phyloP scores from a whole-genome alignment of 2,797 vertebrate species.

The Yasuhikotakia modesta region DNA sequence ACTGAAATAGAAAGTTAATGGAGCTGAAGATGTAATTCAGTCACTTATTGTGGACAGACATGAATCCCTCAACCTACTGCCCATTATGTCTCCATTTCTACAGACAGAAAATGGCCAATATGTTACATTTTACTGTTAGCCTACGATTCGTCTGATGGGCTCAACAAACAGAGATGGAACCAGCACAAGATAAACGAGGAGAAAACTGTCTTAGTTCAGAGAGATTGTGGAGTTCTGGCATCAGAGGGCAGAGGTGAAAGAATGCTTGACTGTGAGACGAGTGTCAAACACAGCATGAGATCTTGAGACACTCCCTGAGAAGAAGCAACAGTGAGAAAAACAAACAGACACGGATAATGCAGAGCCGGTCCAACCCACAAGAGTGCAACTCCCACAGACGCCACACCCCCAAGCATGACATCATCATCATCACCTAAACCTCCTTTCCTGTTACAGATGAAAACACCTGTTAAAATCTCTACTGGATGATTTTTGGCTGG shows the following conservation, averaged over 20 bases:
- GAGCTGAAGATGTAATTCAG: slow-evolving; percentile 55
- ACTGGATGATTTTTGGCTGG: too few species aligned
- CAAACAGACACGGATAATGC: slow-evolving; percentile 66
- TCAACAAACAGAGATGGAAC: slow-evolving; percentile 59
- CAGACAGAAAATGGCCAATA: slow-evolving; percentile 1
- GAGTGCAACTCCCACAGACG: slow-evolving; percentile 80
- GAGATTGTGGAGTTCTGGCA: slow-evolving; percentile 48
- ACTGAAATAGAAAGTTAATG: slow-evolving; percentile 59
- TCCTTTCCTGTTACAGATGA: too few species aligned
- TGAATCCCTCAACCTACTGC: slow-evolving; percentile 44
- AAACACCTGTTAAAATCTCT: too few species aligned
- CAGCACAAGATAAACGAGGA: slow-evolving; percentile 65
- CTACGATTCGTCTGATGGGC: slow-evolving; percentile 1
- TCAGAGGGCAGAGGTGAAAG: slow-evolving; percentile 41
- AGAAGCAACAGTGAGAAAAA: slow-evolving; percentile 80
- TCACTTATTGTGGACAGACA: slow-evolving; percentile 52
- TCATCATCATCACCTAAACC: slow-evolving; percentile 8
- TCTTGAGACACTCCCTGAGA: slow-evolving; percentile 84
- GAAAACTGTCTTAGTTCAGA: slow-evolving; percentile 62
- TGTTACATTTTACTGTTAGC: slow-evolving; percentile 2
- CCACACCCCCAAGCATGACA: slow-evolving; percentile 48
- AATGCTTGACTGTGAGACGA: slow-evolving; percentile 62
- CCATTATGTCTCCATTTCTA: slow-evolving; percentile 40
- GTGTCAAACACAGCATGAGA: slow-evolving; percentile 82
- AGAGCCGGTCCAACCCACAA: slow-evolving; percentile 74